Conservation (phyloP, 64 coral and sea anemone genomes). For the Dendronephthya gigantea region DNA sequence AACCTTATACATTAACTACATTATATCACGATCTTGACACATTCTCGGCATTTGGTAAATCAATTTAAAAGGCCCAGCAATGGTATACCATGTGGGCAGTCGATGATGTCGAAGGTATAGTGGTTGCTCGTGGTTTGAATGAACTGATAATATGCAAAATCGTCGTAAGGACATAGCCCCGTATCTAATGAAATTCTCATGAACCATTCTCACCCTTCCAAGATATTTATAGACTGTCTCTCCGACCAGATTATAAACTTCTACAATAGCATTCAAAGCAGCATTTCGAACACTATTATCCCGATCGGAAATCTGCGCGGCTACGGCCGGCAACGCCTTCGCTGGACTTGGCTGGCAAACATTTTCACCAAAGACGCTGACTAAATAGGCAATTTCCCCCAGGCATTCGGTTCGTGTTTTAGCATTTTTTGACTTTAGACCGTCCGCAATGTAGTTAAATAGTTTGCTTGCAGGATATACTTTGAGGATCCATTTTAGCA, state of each 20-base stretch:
- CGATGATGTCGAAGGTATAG: too few relatives aligned
- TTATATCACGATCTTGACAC: too few relatives aligned
- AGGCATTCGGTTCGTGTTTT: slow-evolving; percentile 95
- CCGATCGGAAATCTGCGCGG: slow-evolving; percentile 77
- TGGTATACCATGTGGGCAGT: too few relatives aligned
- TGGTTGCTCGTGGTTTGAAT: too few relatives aligned
- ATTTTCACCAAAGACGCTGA: slow-evolving; percentile 90
- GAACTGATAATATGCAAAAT: too few relatives aligned
- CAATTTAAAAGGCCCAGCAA: too few relatives aligned
- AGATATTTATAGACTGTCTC: slow-evolving; percentile 85
- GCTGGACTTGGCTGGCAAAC: slow-evolving; percentile 81
- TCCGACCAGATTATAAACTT: slow-evolving; percentile 83
- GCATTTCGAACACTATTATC: slow-evolving; percentile 92
- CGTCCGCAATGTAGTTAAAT: slow-evolving; percentile 77
- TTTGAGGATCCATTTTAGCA: slow-evolving; percentile 80
- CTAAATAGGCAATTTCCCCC: slow-evolving; percentile 68
- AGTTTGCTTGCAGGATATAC: slow-evolving; percentile 94
- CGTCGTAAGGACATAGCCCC: not conserved
- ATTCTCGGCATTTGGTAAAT: too few relatives aligned
- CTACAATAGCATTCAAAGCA: slow-evolving; percentile 85
- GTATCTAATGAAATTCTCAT: not conserved
- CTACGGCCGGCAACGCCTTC: slow-evolving; percentile 74
- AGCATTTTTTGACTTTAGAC: slow-evolving; percentile 74
- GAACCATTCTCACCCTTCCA: slow-evolving; percentile 47
- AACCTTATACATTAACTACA: too few relatives aligned